phyloP scores from a whole-genome alignment of 2,888 invertebrate genomes.

The Noctuana brunneofusca region DNA sequence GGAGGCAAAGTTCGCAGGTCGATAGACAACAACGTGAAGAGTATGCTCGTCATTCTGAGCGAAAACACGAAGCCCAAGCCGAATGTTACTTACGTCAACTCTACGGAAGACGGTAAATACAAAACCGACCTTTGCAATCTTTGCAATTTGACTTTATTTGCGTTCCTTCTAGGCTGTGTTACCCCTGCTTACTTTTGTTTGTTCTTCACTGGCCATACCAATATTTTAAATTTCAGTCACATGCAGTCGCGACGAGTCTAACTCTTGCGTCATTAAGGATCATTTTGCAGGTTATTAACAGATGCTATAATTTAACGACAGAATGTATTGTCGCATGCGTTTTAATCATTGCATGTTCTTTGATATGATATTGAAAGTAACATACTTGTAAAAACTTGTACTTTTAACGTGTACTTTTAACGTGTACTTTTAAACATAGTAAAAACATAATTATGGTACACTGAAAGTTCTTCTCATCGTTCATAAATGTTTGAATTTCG shows the following conservation, averaged over 20 bases:
- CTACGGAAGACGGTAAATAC: constrained; percentile 51
- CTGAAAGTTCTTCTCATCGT: too few relatives aligned
- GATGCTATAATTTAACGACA: not conserved
- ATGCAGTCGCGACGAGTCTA: constrained; percentile 61
- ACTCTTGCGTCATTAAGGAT: constrained; percentile 62
- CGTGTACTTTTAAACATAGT: too few relatives aligned
- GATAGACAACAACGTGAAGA: constrained; percentile 57
- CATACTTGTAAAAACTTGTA: too few relatives aligned
- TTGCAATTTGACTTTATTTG: constrained; percentile 3
- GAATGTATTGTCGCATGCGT: not conserved
- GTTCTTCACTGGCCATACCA: constrained; percentile 34
- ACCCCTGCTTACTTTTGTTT: constrained; percentile 35
- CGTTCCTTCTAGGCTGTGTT: not conserved
- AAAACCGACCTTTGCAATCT: not conserved
- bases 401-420: not conserved
- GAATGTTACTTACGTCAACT: constrained; percentile 56
- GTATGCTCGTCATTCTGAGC: constrained; percentile 68
- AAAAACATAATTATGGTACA: too few relatives aligned
- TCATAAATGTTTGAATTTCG: too few relatives aligned
- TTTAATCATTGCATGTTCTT: constrained; percentile 3
- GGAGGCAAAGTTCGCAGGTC: constrained; percentile 53
- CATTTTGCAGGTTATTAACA: constrained; percentile 40
- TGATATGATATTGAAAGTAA: not conserved
- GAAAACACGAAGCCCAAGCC: constrained; percentile 53
- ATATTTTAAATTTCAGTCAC: constrained; percentile 63